Percentiles rank a stretch among this genome's conserved stretches.
Conservation (phyloP, 2,888 invertebrate species). For the Pandemis cinnamomeana region DNA sequence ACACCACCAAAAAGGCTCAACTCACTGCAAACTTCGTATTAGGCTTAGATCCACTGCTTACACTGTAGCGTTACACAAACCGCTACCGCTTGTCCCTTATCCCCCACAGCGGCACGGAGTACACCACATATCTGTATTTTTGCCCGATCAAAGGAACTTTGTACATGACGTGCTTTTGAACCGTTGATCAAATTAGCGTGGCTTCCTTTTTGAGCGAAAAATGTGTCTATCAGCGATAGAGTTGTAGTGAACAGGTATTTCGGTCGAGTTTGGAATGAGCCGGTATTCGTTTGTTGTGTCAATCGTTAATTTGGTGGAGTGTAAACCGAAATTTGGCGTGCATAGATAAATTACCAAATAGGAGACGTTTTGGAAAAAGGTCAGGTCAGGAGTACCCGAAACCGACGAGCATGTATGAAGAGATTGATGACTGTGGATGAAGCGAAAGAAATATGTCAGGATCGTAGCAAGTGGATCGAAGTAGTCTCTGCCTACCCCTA, state of each 20-base stretch:
- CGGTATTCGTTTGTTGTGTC: background rate
- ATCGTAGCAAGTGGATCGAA: no score
- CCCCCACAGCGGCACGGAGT: slow-evolving; percentile 59
- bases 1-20: no score
- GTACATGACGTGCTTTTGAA: slow-evolving; percentile 82
- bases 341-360: background rate
- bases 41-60: no score
- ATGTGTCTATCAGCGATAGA: slow-evolving; percentile 79
- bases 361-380: no score
- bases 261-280: slow-evolving; percentile 9
- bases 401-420: no score
- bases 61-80: background rate
- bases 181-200: slow-evolving; percentile 83
- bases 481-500: no score
- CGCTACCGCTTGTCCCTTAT: slow-evolving; percentile 43
- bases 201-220: slow-evolving; percentile 84
- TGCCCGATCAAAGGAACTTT: slow-evolving; percentile 81
- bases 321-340: background rate
- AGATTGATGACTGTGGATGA: no score
- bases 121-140: slow-evolving; percentile 82
- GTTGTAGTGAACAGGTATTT: slow-evolving; percentile 31
- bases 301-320: background rate
- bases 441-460: no score
- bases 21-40: no score
- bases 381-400: no score